These are phyloP conservation scores for Catharus fuscescens DNA, from an alignment of 2,113 vertebrate genomes.

Conservation along the genomic window DNA sequence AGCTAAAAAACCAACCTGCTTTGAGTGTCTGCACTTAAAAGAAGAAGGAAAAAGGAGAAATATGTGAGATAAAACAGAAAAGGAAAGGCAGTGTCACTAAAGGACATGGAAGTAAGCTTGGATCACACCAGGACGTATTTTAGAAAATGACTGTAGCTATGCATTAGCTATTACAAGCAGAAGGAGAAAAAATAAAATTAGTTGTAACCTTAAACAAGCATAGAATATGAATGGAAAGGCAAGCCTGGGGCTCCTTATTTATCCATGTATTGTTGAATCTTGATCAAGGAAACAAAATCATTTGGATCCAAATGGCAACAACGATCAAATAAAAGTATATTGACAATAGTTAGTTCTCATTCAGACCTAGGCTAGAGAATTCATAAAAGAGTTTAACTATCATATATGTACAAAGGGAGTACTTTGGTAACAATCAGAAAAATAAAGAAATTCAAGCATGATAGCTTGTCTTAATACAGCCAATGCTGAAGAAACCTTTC, in stretches of 20 bases:
- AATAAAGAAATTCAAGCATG: background rate
- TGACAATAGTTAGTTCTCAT: background rate
- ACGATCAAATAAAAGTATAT: background rate
- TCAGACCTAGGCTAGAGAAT: background rate
- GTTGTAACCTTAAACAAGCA: background rate
- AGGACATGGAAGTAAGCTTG: background rate
- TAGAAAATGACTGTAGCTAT: background rate
- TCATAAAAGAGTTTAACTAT: background rate
- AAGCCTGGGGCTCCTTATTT: background rate
- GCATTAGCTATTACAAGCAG: background rate
- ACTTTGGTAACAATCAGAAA: background rate
- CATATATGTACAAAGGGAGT: background rate
- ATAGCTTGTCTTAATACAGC: background rate
- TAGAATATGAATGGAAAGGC: background rate
- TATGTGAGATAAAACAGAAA: background rate
- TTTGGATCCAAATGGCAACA: background rate
- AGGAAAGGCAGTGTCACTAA: background rate
- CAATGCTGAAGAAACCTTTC: background rate
- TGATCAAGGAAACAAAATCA: background rate
- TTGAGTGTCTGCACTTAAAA: background rate
- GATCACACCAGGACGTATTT: background rate
- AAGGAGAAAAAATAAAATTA: background rate
- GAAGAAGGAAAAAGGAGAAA: background rate
- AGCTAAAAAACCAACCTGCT: background rate
- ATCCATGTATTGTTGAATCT: background rate